phyloP scores from a whole-genome alignment of 2,888 invertebrate genomes.

The Gymnocheta viridis region DNA sequence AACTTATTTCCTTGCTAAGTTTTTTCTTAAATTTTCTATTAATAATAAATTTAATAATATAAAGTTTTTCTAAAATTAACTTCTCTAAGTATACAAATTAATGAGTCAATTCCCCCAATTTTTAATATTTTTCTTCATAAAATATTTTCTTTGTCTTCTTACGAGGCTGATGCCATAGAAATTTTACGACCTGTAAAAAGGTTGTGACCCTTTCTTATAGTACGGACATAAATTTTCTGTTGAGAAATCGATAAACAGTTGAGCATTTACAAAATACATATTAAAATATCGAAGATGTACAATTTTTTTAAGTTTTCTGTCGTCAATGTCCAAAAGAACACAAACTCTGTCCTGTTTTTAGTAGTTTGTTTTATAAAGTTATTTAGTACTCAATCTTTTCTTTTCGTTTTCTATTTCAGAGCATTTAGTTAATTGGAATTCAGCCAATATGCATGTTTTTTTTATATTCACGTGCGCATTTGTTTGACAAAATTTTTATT shows the following conservation, averaged over 20 bases:
- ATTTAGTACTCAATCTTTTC: background rate
- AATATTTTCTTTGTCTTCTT: background rate
- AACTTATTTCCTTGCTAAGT: too few relatives aligned
- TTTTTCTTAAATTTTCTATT: too few relatives aligned
- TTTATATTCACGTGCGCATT: slow-evolving; percentile 36
- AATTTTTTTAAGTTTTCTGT: background rate
- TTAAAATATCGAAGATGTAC: background rate
- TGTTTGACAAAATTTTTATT: slow-evolving; percentile 42
- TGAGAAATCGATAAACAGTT: slow-evolving; percentile 5
- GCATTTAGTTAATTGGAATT: slow-evolving; percentile 51
- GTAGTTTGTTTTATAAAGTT: slow-evolving; percentile 10
- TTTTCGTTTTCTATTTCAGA: slow-evolving; percentile 13
- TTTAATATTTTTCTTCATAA: background rate
- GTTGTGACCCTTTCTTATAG: background rate
- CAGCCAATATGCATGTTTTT: slow-evolving; percentile 37
- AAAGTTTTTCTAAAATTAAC: too few relatives aligned
- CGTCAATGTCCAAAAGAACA: background rate
- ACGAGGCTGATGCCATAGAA: background rate
- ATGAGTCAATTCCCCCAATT: background rate
- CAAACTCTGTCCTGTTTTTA: background rate
- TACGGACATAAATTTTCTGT: background rate
- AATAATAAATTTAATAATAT: too few relatives aligned
- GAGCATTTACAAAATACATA: background rate
- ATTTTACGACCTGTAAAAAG: background rate
- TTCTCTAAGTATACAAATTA: too few relatives aligned